Evolutionary conservation across 2,113 vertebrate species (phyloP).

Genomic region (Arothron firmamentum): DNA sequence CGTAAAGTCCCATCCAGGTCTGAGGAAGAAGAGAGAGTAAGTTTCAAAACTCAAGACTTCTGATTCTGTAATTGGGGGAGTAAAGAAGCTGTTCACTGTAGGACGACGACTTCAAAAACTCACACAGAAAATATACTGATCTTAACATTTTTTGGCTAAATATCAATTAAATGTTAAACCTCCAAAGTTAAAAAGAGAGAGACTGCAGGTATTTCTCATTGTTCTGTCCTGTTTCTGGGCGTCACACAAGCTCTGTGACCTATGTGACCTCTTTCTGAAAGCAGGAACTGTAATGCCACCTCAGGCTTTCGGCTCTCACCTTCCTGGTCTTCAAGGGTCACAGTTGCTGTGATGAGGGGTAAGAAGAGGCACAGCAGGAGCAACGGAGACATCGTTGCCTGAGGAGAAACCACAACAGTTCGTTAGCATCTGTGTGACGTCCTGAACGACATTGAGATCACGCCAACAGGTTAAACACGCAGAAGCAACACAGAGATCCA

Average conservation of each 20-base stretch:
- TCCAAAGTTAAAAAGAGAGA: too few species aligned
- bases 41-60: too few species aligned
- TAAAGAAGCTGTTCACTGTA: too few species aligned
- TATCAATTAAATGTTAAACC: too few species aligned
- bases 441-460: not conserved
- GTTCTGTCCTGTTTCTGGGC: too few species aligned
- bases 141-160: too few species aligned
- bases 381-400: conserved; percentile 90
- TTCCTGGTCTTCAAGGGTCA: conserved; percentile 70
- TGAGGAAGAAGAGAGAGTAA: conserved; percentile 19
- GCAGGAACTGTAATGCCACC: not conserved
- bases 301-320: conserved; percentile 48
- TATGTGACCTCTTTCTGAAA: too few species aligned
- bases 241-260: too few species aligned
- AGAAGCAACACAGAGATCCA: not conserved
- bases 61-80: too few species aligned
- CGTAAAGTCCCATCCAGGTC: conserved; percentile 73
- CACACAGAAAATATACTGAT: too few species aligned
- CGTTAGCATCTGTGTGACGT: not conserved
- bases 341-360: conserved; percentile 74
- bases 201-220: too few species aligned
- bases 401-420: conserved; percentile 40
- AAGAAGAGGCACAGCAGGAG: conserved; percentile 84
- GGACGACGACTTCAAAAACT: too few species aligned
- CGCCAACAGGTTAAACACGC: not conserved